Evolutionary conservation across 2,797 vertebrate genomes (phyloP), one percentile per base, ranked within the genome.

Genomic region (Diglossa cyanea): DNA sequence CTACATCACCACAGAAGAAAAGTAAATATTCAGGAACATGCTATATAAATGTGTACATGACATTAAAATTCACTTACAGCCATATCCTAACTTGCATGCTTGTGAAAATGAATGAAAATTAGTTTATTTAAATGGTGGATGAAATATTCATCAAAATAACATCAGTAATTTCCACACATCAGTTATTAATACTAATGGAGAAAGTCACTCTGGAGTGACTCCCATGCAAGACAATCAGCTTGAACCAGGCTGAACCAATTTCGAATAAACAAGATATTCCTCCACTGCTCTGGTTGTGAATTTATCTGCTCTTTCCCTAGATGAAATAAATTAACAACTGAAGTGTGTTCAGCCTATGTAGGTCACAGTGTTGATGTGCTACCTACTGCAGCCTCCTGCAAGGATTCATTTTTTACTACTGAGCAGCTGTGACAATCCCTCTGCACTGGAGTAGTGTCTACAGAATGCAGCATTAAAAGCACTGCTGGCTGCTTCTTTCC

Each of bases 291-390:
- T 58, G 47, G 75, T 85, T 1, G 0, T 65, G 76, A 77, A 93
- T 88, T 90, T 91, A 78, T 96, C 90, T 88, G 40, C 48, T 90
- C 21, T 70, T 81, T 90, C 62, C 39, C 58, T 50, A 70, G 26
- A 58, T 44, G 37, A 93, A 95, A 95, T 83, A 90, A 82, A 93
- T 82, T 90, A 91, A 71, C 60, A 87, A 30, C 78, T 58, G 28
- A 94, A 81, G 37, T 24, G 30, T 75, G 44, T 6, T 1, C 44
- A 48, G 53, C 7, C 47, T 94, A 68, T 78, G 55, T 83, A 77
- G 82, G 90, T 85, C 92, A 93, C 57, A 67, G 39, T 37, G 48
- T 25, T 77, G 66, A 84, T 92, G 51, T 74, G 25, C 61, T 72
- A 94, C 63, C 58, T 79, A 28, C 45, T 80, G 57, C 68, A 77